Evolutionary conservation across 2,888 invertebrate genomes (phyloP), one percentile per base, ranked within the genome.

Genomic region (Acleris cristana): DNA sequence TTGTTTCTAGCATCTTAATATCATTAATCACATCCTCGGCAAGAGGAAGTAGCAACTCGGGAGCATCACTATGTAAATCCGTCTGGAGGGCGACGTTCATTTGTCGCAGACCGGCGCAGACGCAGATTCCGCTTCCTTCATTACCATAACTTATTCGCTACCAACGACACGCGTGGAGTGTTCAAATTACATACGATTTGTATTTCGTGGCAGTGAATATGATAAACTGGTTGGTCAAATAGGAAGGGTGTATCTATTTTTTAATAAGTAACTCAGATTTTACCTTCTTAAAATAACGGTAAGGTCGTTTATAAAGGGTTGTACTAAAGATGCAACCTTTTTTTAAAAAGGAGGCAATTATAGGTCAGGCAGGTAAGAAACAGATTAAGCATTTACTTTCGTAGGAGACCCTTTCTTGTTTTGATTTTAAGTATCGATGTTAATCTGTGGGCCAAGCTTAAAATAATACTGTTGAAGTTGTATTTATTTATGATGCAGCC

Each of bases 71-170:
- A 68, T 70, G 74, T 74, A 72, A 76, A 76, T 74, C 73, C 71
- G 73, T 74, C 76, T 70, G 49, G 69, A 62, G 65, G 72, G 71
- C 63, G 74, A 72, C 74, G 74, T 75, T 76, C 75, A 80, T 79
- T 76, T 76, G 78, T 76, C 79, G 76, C 70, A 72, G 73, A 70
- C 34, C 55, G 53, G 55, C 68, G 69, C 73, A 71, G 67, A 71
- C 75, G 65, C 51, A 69, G 73, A 74, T 73, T 69, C 71, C 66
- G 71, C 79, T 78, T 79, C 79, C 80, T 77, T 77, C 75, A 82
- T 80, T 80, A 78, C 70, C 77, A 79, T 79, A 76, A 52, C 14
- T 40, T 40, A 40, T 14, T 40, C 40, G 10, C 40, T 40, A 10
- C 40, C 40, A 40, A 40, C 40, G 40, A 40, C 40, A 14, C 14